These are phyloP conservation scores for Eupithecia dodoneata DNA, from an alignment of 2,888 invertebrate species.

Conservation along the genomic window DNA sequence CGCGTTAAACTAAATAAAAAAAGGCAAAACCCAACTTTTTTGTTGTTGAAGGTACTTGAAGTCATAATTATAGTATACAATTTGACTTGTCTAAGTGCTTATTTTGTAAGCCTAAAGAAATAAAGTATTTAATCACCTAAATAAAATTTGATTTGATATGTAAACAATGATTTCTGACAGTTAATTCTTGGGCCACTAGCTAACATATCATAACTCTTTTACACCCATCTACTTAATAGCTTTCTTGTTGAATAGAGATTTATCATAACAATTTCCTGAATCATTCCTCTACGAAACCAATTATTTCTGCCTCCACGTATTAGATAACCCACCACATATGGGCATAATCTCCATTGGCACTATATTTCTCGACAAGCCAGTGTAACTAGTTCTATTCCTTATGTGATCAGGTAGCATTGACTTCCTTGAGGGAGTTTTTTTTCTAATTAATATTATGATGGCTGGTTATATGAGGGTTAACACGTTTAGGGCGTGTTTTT, in stretches of 20 bases:
- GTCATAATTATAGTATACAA: no score
- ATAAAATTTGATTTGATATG: no score
- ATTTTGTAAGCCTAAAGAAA: no score
- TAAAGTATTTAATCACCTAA: no score
- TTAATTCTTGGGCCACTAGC: neutral
- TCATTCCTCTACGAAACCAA: constrained; percentile 19
- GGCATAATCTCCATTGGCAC: constrained; percentile 10
- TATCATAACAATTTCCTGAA: neutral
- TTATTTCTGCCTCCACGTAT: constrained; percentile 13
- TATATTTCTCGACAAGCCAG: constrained; percentile 29
- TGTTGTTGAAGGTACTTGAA: no score
- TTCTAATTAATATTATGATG: constrained; percentile 13
- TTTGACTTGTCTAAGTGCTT: no score
- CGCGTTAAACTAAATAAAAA: neutral
- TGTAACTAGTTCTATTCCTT: constrained; percentile 46
- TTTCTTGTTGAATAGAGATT: neutral
- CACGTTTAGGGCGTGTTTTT: neutral
- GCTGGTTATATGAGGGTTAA: neutral
- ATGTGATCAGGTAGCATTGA: constrained; percentile 24
- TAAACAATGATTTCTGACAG: neutral
- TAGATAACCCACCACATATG: constrained; percentile 13
- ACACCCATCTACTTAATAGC: neutral
- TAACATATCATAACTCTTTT: neutral
- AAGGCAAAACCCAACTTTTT: neutral
- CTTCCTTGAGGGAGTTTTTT: constrained; percentile 30